Conservation (phyloP, 2,888 invertebrate genomes). For the Drosophila buzzatii region DNA sequence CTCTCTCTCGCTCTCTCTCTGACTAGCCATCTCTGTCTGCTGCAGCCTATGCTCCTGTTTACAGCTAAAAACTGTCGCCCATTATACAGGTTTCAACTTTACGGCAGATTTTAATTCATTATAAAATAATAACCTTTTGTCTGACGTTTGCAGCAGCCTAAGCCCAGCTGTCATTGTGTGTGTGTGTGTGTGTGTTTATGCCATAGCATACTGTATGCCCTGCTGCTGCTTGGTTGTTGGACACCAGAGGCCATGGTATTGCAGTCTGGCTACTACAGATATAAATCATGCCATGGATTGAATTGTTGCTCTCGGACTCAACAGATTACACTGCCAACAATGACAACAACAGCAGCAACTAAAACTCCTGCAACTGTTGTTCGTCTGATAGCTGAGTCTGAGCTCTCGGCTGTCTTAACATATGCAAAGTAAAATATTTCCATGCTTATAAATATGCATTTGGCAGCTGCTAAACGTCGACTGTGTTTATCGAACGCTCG, state of each 20-base stretch:
- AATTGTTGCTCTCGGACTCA: conserved; percentile 65
- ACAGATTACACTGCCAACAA: conserved; percentile 43
- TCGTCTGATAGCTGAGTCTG: conserved; percentile 29
- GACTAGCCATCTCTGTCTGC: not conserved
- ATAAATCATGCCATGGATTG: conserved; percentile 82
- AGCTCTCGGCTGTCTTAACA: conserved; percentile 67
- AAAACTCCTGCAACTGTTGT: conserved; percentile 22
- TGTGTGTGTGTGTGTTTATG: conserved; percentile 11
- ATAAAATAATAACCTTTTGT: conserved; percentile 83
- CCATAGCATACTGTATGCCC: conserved; percentile 13
- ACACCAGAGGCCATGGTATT: conserved; percentile 17
- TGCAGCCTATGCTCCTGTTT: not conserved
- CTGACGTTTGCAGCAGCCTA: conserved; percentile 61
- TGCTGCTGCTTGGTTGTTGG: conserved; percentile 7
- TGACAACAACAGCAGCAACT: conserved; percentile 6
- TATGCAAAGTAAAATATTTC: conserved; percentile 85
- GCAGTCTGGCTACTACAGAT: conserved; percentile 59
- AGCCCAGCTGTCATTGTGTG: conserved; percentile 40
- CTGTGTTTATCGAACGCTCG: conserved; percentile 30
- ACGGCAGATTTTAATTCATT: conserved; percentile 78
- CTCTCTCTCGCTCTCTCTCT: not conserved
- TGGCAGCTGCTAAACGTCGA: conserved; percentile 36
- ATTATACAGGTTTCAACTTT: conserved; percentile 47
- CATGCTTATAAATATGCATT: conserved; percentile 84
- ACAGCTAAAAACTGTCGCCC: conserved; percentile 36